Evolutionary conservation across 2,113 vertebrate species (phyloP).

Genomic region (Nerophis lumbriciformis): DNA sequence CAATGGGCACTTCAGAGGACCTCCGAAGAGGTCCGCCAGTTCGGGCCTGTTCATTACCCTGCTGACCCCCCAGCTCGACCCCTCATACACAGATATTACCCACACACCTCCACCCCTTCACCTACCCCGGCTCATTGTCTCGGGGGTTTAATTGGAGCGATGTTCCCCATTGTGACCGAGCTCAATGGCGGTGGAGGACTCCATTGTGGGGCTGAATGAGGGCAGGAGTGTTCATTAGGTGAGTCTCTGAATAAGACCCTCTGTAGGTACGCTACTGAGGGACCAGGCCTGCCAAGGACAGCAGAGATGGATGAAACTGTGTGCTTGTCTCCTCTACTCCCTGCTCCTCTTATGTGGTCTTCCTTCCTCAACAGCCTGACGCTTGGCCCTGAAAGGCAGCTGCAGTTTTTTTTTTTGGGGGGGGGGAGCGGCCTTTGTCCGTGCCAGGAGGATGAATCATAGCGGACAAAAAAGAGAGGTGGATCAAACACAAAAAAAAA

Average conservation of each 20-base stretch:
- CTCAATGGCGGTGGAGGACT: conserved; percentile 75
- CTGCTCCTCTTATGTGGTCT: conserved; percentile 54
- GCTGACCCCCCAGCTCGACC: conserved; percentile 65
- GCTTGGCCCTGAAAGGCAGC: conserved; percentile 74
- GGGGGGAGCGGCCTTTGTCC: conserved; percentile 58
- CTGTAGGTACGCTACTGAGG: conserved; percentile 61
- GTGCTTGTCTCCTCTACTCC: conserved; percentile 32
- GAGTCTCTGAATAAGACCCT: conserved; percentile 72
- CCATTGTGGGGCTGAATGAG: conserved; percentile 76
- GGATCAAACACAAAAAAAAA: conserved; percentile 62
- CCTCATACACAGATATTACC: conserved; percentile 60
- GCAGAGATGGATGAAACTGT: conserved; percentile 65
- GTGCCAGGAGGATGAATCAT: conserved; percentile 53
- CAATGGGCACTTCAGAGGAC: conserved; percentile 67
- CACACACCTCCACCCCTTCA: conserved; percentile 65
- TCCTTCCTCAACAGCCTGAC: conserved; percentile 65
- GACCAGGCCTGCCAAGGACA: conserved; percentile 52
- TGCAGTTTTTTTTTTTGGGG: conserved; percentile 67
- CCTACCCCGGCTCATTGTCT: conserved; percentile 70
- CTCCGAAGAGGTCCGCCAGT: conserved; percentile 61
- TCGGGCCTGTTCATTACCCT: conserved; percentile 71
- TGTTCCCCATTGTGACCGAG: conserved; percentile 70
- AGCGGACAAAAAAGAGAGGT: conserved; percentile 44
- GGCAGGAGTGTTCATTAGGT: conserved; percentile 83
- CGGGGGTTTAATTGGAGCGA: conserved; percentile 78